Base-by-base conservation (phyloP, 2,888 invertebrate genomes). In the Hyppa rectilinea region DNA sequence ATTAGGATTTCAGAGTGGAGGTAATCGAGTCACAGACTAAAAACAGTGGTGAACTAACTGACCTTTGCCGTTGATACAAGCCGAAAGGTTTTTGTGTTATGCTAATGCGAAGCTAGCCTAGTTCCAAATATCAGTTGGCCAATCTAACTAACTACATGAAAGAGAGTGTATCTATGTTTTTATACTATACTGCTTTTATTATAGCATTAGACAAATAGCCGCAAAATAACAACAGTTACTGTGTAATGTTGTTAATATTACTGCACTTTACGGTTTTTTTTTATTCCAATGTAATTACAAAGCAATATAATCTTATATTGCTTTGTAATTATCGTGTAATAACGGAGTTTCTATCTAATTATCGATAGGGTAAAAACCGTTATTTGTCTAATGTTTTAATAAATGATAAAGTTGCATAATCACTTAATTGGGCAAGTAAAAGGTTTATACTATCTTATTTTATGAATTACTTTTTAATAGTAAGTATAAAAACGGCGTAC, bases 81-180 rank as follows among this genome's bases (percentile, higher is more conserved):
- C 43, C 43, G 14, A 73, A 78, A 61, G 79, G 67, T 78, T 64
- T 78, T 78, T 64, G 47, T 78, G 49, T 65, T 78, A 78, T 78
- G 78, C 62, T 74, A 78, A 78, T 78, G 79, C 17, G 40, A 50
- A 61, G 63, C 53, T 78, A 78, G 78, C 78, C 78, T 78, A 78
- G 29, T 78, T 78, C 64, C 34, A 65, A 74, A 78, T 78, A 78
- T 78, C 78, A 78, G 78, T 74, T 43, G 61, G 64, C 56, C 64
- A 68, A 78, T 78, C 79, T 78, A 61, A 74, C 78, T 58, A 78
- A 68, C 61, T 52, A 64, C 68, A 9, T 60, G 47, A 26, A 66
- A 55, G 26, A 71, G 23, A 65, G 34, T 58, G 31, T 61, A 26
- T 60, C 52, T 75, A 61, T 47, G 7, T 63, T 62, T 64, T 50